Conservation (phyloP, 2,797 vertebrate species). For the Iguana delicatissima region DNA sequence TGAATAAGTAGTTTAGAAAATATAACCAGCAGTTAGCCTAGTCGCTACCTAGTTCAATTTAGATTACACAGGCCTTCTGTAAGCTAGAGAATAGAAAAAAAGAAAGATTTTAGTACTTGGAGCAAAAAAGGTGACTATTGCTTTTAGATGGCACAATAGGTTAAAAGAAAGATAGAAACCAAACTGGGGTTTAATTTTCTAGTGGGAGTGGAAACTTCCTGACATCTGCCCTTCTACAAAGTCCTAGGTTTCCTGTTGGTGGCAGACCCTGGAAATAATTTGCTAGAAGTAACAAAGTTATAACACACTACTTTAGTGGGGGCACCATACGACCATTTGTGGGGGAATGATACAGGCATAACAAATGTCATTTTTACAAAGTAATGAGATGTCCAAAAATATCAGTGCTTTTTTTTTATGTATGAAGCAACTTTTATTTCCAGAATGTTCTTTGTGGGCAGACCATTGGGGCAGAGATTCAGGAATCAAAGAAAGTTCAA, state of each 20-base stretch:
- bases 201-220: neutral
- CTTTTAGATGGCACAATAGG: neutral
- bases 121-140: neutral
- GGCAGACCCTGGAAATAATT: neutral
- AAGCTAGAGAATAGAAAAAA: neutral
- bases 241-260: neutral
- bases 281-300: neutral
- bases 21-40: neutral
- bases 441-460: too few species aligned
- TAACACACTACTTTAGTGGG: too few species aligned
- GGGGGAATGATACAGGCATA: too few species aligned
- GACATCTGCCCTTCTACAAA: neutral
- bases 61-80: neutral
- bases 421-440: too few species aligned
- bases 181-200: neutral
- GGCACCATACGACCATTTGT: too few species aligned
- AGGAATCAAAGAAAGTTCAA: too few species aligned
- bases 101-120: neutral
- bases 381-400: too few species aligned
- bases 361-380: too few species aligned
- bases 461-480: too few species aligned
- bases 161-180: neutral
- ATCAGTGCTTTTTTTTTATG: too few species aligned
- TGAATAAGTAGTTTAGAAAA: conserved; percentile 7
- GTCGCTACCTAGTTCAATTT: neutral